These are phyloP conservation scores for Carterocephalus palaemon DNA, from an alignment of 2,888 invertebrate species.

Conservation along the genomic window DNA sequence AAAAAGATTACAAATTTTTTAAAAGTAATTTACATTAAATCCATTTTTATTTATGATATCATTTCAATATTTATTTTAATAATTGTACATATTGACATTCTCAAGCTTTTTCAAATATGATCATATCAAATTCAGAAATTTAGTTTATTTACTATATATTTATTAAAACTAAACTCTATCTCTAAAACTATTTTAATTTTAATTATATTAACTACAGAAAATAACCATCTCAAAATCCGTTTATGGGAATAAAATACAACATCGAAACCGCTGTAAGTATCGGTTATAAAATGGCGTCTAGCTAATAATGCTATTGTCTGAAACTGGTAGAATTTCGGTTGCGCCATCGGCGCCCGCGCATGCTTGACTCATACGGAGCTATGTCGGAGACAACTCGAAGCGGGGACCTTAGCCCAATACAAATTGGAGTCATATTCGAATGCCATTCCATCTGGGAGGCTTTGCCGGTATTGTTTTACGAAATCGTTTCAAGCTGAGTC, in stretches of 20 bases:
- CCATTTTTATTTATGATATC: too few species aligned
- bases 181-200: too few species aligned
- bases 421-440: background rate
- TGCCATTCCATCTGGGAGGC: background rate
- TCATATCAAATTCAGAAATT: too few species aligned
- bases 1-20: too few species aligned
- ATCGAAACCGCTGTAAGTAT: slow-evolving; percentile 6
- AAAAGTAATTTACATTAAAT: too few species aligned
- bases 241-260: slow-evolving; percentile 13
- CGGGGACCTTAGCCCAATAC: slow-evolving; percentile 19
- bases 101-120: too few species aligned
- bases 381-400: slow-evolving; percentile 35
- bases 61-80: too few species aligned
- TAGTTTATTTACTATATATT: too few species aligned
- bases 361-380: slow-evolving; percentile 56
- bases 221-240: too few species aligned
- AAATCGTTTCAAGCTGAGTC: slow-evolving; percentile 24
- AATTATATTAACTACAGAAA: too few species aligned
- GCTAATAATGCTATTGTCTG: slow-evolving; percentile 75
- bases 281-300: slow-evolving; percentile 63
- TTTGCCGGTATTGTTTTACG: slow-evolving; percentile 22
- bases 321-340: slow-evolving; percentile 77
- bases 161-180: too few species aligned
- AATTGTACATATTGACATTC: too few species aligned
- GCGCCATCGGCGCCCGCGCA: slow-evolving; percentile 70